phyloP scores from a whole-genome alignment of 1,140 invertebrate species.

The Bombus waltoni region DNA sequence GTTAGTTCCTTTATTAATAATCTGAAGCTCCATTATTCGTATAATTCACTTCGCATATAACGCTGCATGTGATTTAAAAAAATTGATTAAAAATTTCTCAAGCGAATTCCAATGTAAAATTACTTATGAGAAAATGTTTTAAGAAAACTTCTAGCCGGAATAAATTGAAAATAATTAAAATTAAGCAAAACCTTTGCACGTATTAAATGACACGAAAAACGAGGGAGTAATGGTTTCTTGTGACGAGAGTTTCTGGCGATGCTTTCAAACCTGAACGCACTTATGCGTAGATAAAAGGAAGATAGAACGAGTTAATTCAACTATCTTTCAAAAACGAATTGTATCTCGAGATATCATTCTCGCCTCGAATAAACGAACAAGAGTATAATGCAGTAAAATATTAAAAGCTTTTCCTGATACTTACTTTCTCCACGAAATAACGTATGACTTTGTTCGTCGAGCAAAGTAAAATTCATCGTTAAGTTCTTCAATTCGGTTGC shows the following conservation, averaged over 20 bases:
- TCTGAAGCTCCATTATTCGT: background rate
- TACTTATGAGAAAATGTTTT: background rate
- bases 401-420: conserved; percentile 12
- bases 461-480: background rate
- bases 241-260: background rate
- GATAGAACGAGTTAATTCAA: background rate
- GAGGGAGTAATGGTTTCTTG: background rate
- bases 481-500: background rate
- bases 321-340: background rate
- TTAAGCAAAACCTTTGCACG: background rate
- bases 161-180: background rate
- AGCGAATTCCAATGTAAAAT: background rate
- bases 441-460: background rate
- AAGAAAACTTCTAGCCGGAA: background rate
- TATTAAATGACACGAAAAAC: background rate
- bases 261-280: background rate
- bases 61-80: background rate
- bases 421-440: background rate
- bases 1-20: background rate
- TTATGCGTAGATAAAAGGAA: background rate
- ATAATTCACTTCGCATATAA: background rate
- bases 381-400: conserved; percentile 2
- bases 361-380: background rate
- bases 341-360: background rate
- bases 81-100: background rate